phyloP scores from a whole-genome alignment of 2,888 invertebrate genomes.

The Lissonota sp. region DNA sequence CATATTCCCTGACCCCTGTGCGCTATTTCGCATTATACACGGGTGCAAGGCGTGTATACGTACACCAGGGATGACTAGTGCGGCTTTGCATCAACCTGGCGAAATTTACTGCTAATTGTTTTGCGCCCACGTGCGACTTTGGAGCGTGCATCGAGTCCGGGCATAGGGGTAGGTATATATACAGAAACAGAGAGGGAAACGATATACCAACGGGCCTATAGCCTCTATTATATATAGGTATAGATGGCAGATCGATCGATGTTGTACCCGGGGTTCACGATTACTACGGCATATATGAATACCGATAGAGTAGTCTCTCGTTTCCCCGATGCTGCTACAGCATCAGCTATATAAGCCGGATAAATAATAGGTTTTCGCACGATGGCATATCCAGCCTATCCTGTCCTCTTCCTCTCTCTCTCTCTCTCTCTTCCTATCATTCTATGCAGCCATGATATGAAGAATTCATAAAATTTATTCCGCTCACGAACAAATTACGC shows the following conservation, averaged over 20 bases:
- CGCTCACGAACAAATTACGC: slow-evolving; percentile 2
- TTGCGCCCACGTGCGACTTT: slow-evolving; percentile 53
- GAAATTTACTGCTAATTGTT: slow-evolving; percentile 64
- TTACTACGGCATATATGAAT: slow-evolving; percentile 50
- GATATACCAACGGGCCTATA: too few species aligned
- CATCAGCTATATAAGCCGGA: slow-evolving; percentile 45
- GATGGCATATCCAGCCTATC: slow-evolving; percentile 22
- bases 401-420: slow-evolving; percentile 29
- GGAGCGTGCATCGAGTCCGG: slow-evolving; percentile 20
- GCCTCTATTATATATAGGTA: too few species aligned
- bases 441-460: slow-evolving; percentile 19
- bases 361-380: slow-evolving; percentile 44
- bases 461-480: slow-evolving; percentile 40
- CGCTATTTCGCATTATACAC: neutral
- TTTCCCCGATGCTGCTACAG: slow-evolving; percentile 41
- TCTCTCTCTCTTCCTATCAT: slow-evolving; percentile 7
- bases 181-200: neutral
- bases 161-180: slow-evolving; percentile 20
- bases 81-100: slow-evolving; percentile 57
- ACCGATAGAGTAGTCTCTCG: slow-evolving; percentile 22
- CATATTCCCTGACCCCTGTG: too few species aligned
- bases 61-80: slow-evolving; percentile 33
- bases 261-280: slow-evolving; percentile 46
- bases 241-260: slow-evolving; percentile 28
- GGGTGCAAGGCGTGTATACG: slow-evolving; percentile 3